Evolutionary conservation across 2,113 vertebrate species (phyloP).

Genomic region (Channa argus): DNA sequence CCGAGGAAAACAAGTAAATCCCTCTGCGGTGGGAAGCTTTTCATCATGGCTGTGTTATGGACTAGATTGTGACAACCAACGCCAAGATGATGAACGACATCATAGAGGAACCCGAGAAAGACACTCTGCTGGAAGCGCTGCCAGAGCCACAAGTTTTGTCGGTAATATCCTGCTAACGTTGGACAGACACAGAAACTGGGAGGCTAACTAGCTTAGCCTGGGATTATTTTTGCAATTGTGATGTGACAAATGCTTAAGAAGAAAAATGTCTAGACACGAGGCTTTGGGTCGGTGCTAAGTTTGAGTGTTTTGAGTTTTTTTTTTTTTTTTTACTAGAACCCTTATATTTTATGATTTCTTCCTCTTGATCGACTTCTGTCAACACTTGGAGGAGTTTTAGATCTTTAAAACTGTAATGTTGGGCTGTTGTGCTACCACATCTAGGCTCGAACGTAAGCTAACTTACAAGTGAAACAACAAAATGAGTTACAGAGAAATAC

Average conservation of each 20-base stretch:
- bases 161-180: constrained; percentile 64
- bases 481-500: too few relatives aligned
- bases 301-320: too few relatives aligned
- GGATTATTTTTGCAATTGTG: constrained; percentile 13
- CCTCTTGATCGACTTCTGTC: not conserved
- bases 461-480: too few relatives aligned
- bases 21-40: constrained; percentile 3
- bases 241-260: not conserved
- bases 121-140: constrained; percentile 61
- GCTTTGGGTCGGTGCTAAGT: too few relatives aligned
- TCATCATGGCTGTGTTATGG: constrained; percentile 50
- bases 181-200: constrained; percentile 15
- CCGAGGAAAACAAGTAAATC: constrained; percentile 14
- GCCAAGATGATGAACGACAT: constrained; percentile 82
- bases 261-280: too few relatives aligned
- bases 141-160: constrained; percentile 63
- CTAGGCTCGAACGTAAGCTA: too few relatives aligned
- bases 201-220: constrained; percentile 34
- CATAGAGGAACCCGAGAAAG: constrained; percentile 81
- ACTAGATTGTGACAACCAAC: constrained; percentile 57
- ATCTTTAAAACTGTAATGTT: not conserved
- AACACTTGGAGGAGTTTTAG: not conserved
- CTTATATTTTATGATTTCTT: not conserved
- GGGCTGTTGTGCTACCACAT: too few relatives aligned
- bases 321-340: too few relatives aligned